Evolutionary conservation across 2,888 invertebrate species (phyloP), one percentile per base, ranked within the genome.

Genomic region (Abrostola tripartita): DNA sequence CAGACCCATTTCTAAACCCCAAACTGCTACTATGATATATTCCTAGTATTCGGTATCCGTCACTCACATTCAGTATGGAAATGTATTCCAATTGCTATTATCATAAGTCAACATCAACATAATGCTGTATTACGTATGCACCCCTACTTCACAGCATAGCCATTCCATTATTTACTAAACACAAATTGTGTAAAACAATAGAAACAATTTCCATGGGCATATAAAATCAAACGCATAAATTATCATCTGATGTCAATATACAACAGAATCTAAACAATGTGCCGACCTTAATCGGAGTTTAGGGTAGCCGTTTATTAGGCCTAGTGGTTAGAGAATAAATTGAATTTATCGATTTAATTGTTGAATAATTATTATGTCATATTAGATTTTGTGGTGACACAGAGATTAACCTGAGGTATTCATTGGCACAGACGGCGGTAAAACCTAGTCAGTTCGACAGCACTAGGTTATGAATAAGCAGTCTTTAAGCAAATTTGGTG

Each of bases 171-270:
- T 77, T 61, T 76, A 68, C 66, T 68, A 65, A 67, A 60, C 62
- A 63, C 42, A 67, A 79, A 76, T 76, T 67, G 55, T 57, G 57
- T 76, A 56, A 69, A 72, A 76, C 73, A 77, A 76, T 69, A 55
- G 8, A 35, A 58, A 71, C 61, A 64, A 71, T 74, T 73, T 63
- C 60, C 66, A 60, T 60, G 38, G 41, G 51, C 57, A 65, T 66
- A 78, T 73, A 65, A 68, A 74, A 74, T 61, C 52, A 10, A 12
- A 9, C 12, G 57, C 59, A 65, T 74, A 79, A 79, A 79, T 77
- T 71, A 71, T 69, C 14, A 60, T 62, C 53, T 71, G 62, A 63
- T 65, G 55, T 60, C 54, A 64, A 56, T 72, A 61, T 65, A 65
- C 54, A 68, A 68, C 61, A 65, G 68, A 63, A 71, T 65, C 47